Percentiles rank a stretch among this genome's conserved stretches.
These are phyloP conservation scores for Pseudorhombus dupliciocellatus DNA, from an alignment of 2,113 vertebrate genomes.

Conservation along the genomic window DNA sequence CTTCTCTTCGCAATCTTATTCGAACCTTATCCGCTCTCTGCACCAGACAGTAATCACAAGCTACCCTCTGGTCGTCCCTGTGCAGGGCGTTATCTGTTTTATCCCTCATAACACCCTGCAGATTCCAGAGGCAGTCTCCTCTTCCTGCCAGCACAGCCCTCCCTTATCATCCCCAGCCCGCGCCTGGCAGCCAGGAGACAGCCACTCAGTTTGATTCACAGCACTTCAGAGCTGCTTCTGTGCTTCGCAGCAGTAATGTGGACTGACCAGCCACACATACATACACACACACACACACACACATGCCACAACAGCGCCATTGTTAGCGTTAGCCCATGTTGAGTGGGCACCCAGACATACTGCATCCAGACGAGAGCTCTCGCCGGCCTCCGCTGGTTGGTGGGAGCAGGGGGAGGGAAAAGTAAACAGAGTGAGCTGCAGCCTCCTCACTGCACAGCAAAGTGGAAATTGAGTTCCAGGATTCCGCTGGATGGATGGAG, in stretches of 20 bases:
- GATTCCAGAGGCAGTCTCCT: constrained; percentile 39
- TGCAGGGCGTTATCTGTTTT: constrained; percentile 40
- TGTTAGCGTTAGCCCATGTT: constrained; percentile 46
- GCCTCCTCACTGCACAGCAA: constrained; percentile 40
- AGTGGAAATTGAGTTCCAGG: constrained; percentile 63
- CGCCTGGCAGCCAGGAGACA: constrained; percentile 20
- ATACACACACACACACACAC: background rate
- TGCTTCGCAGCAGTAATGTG: constrained; percentile 15
- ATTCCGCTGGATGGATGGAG: constrained; percentile 59
- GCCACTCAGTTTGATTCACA: constrained; percentile 15
- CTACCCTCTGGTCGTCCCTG: constrained; percentile 25
- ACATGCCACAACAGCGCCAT: constrained; percentile 48
- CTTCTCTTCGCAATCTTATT: constrained; percentile 7
- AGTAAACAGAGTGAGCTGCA: constrained; percentile 56
- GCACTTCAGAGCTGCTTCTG: constrained; percentile 29
- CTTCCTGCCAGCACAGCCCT: constrained; percentile 33
- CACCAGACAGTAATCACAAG: constrained; percentile 32
- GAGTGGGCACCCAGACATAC: constrained; percentile 56
- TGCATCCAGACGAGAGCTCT: constrained; percentile 41
- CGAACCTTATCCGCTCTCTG: constrained; percentile 28
- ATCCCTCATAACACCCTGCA: constrained; percentile 41
- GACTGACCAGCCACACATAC: constrained; percentile 16
- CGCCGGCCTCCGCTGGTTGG: constrained; percentile 36
- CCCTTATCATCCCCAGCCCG: constrained; percentile 45
- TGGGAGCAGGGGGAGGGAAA: constrained; percentile 32